Base-by-base conservation (phyloP, 2,113 vertebrate species). In the Anolis carolinensis region DNA sequence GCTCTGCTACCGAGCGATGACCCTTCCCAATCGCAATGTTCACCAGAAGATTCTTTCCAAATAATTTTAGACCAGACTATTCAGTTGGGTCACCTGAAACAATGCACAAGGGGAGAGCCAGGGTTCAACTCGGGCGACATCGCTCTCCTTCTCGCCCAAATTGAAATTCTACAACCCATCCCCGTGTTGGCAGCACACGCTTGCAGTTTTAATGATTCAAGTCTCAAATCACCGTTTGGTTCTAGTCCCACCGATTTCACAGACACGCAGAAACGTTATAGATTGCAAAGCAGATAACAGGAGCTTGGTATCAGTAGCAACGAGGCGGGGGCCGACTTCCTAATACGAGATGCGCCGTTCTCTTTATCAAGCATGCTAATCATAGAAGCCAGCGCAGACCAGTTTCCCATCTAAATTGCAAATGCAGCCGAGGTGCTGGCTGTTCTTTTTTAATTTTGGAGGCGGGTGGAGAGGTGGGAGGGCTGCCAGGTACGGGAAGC, bases 371-470 rank as follows among this genome's bases (percentile, higher is more conserved):
- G 59, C 72, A 67, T 76, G 72, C 82, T 81, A 81, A 81, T 86
- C 78, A 81, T 70, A 63, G 39, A 27, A 52, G 39, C 70, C 72
- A 36, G 85, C 30, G 52, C 9, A 50, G 59, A 75, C 20, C 44
- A 30, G 55, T 81, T 75, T 50, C 27, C 78, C 8, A 86, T 86
- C 79, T 86, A 75, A 72, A 81, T 86, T 86, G 85, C 79, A 86
- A 86, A 86, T 86, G 85, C 81, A 25, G 79, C 23, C 36, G 85
- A 67, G 59, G n/a, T 36, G 59, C 4, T 34, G 21, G 59, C 39
- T 74, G 70, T 14, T 81, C 36, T 63, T 79, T 79, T 79, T 59
- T n/a, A 63, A n/a, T 7, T 62, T 73, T n/a, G 48, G 32, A 78
- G 74, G 63, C 21, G 44, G 27, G 27, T 23, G 50, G 27, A 20